phyloP scores from a whole-genome alignment of 2,797 vertebrate species.

The Falco concolor region DNA sequence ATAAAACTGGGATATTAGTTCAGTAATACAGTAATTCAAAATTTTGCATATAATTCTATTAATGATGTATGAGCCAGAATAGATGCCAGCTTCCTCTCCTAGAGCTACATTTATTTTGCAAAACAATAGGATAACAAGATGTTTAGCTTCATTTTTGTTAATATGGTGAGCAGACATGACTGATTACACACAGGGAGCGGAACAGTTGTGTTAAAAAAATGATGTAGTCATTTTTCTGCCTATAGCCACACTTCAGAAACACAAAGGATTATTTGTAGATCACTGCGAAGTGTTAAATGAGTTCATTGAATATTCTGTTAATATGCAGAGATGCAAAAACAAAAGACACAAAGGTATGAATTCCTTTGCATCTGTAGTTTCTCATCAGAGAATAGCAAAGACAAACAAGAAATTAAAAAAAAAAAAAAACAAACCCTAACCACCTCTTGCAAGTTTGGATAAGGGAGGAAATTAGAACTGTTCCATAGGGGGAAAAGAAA shows the following conservation, averaged over 20 bases:
- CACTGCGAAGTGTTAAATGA: conserved; percentile 62
- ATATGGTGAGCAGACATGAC: conserved; percentile 51
- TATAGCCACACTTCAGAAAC: conserved; percentile 45
- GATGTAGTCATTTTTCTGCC: conserved; percentile 51
- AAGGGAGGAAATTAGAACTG: not conserved
- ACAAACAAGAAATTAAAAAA: not conserved
- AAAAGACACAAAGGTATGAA: conserved; percentile 42
- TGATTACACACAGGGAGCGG: conserved; percentile 37
- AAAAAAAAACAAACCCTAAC: not conserved
- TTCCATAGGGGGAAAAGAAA: not conserved
- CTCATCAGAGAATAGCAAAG: conserved; percentile 34
- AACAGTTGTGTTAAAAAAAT: conserved; percentile 47
- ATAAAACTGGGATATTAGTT: not conserved
- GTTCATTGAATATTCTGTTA: conserved; percentile 65
- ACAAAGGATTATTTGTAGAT: conserved; percentile 69
- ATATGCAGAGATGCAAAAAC: conserved; percentile 31
- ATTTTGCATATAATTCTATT: conserved; percentile 30
- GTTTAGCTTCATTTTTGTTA: conserved; percentile 63
- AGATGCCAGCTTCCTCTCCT: conserved; percentile 13
- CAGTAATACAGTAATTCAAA: not conserved
- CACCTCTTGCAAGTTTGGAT: not conserved
- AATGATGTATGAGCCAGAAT: conserved; percentile 31
- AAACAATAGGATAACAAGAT: conserved; percentile 44
- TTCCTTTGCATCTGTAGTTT: conserved; percentile 28
- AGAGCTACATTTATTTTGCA: conserved; percentile 55